Evolutionary conservation across 2,113 vertebrate genomes (phyloP).

Genomic region (Micronisus gabar): DNA sequence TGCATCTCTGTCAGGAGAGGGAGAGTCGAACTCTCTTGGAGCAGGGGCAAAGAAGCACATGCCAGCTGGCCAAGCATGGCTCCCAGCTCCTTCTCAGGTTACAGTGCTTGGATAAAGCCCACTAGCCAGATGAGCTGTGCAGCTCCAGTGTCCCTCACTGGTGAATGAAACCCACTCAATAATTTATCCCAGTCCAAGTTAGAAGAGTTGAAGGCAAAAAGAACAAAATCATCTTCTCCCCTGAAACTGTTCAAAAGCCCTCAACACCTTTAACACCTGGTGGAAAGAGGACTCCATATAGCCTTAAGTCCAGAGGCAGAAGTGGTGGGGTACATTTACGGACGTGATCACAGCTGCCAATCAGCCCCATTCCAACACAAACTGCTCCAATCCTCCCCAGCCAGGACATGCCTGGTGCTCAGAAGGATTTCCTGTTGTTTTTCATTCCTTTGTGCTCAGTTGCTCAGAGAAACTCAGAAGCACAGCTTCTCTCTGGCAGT

Average conservation of each 20-base stretch:
- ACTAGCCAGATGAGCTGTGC: neutral
- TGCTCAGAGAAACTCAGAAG: neutral
- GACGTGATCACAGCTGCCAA: neutral
- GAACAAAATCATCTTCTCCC: neutral
- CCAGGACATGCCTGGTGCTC: neutral
- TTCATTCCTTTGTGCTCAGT: neutral
- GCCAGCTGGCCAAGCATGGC: neutral
- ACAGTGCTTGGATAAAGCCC: neutral
- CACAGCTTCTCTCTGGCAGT: neutral
- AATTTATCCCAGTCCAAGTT: conserved; percentile 26
- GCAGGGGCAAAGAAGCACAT: neutral
- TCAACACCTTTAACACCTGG: neutral
- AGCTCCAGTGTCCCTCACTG: conserved; percentile 1
- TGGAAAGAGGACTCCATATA: neutral
- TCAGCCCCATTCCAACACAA: neutral
- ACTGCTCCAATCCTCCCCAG: neutral
- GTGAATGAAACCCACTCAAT: conserved; percentile 37
- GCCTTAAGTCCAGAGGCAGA: neutral
- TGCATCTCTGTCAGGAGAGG: neutral
- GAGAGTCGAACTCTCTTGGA: neutral
- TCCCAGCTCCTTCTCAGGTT: neutral
- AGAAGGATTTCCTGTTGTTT: neutral
- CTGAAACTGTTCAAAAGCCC: neutral
- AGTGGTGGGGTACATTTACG: neutral
- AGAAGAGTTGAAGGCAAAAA: neutral